A percentile compares a stretch with the other conserved stretches of the same genome.
Conservation (phyloP, 2,888 invertebrate genomes). For the Heteromyza rotundicornis region DNA sequence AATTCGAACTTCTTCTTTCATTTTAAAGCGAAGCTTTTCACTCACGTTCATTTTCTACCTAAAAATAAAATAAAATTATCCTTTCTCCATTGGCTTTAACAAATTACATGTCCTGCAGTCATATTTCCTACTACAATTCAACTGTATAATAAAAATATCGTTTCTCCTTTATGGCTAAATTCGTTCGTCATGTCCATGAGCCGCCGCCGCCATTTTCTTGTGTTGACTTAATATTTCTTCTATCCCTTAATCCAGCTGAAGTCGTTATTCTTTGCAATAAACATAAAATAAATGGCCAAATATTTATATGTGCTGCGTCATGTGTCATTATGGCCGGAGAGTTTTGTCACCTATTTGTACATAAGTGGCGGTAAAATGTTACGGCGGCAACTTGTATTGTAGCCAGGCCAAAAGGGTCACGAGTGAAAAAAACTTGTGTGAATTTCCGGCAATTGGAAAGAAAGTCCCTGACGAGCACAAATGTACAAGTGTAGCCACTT, state of each 20-base stretch:
- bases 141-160: neutral
- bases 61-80: too few relatives aligned
- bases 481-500: too few relatives aligned
- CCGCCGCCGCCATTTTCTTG: neutral
- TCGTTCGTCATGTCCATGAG: too few relatives aligned
- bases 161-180: neutral
- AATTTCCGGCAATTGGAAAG: too few relatives aligned
- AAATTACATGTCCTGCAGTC: conserved; percentile 35
- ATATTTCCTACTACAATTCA: conserved; percentile 32
- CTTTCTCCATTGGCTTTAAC: conserved; percentile 30
- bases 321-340: neutral
- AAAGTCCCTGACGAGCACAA: too few relatives aligned
- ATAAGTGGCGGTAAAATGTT: neutral
- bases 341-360: conserved; percentile 3
- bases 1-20: too few relatives aligned
- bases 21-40: too few relatives aligned
- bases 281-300: conserved; percentile 54
- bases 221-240: neutral
- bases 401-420: too few relatives aligned
- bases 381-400: neutral
- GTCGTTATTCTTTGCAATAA: conserved; percentile 53
- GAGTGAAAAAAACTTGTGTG: too few relatives aligned
- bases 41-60: too few relatives aligned
- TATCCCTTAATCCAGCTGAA: conserved; percentile 35
- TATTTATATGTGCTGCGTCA: conserved; percentile 37